phyloP scores from a whole-genome alignment of 2,113 vertebrate species.

The cattle (Bos taurus) region ARS-UCD2.0 NC_037332.1:14137001-14137500 shows the following conservation, averaged over 20 bases:
- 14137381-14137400: not conserved
- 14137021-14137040: not conserved
- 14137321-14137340: not conserved
- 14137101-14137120: not conserved
- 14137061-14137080: not conserved
- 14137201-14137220: not conserved
- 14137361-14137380: not conserved
- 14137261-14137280: not conserved
- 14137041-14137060: not conserved
- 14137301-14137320: not conserved
- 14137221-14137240: constrained; percentile 5
- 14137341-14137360: not conserved
- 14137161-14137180: not conserved
- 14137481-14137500: not conserved
- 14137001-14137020: not conserved
- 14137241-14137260: not conserved
- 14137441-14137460: not conserved
- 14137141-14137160: not conserved
- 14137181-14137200: not conserved
- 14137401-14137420: not conserved
- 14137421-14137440: not conserved
- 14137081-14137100: not conserved
- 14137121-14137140: not conserved
- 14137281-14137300: constrained; percentile 1
- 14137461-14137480: not conserved